Evolutionary conservation across 2,888 invertebrate genomes (phyloP).

Genomic region (Dicycla oo): DNA sequence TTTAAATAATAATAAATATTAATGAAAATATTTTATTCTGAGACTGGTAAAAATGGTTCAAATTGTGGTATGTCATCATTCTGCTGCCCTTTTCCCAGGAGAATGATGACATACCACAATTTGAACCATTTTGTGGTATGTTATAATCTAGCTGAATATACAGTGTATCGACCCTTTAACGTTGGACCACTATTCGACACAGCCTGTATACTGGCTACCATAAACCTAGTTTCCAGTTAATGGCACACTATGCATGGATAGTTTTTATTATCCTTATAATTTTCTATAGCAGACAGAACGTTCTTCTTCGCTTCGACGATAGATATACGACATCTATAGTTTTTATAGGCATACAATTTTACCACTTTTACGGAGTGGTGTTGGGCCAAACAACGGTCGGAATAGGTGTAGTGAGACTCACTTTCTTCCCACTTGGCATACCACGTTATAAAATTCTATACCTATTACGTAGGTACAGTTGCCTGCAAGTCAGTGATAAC

Average conservation of each 20-base stretch:
- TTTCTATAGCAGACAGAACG: neutral
- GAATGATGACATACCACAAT: too few species aligned
- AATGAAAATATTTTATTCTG: too few species aligned
- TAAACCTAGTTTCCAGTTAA: conserved; percentile 35
- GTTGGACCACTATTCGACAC: too few species aligned
- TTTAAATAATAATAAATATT: too few species aligned
- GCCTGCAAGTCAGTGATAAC: too few species aligned
- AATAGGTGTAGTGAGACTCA: neutral
- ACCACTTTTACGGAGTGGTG: neutral
- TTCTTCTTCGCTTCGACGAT: neutral
- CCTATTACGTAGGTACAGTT: neutral
- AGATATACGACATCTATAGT: neutral
- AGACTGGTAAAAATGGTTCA: too few species aligned
- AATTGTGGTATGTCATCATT: too few species aligned
- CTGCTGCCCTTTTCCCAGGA: too few species aligned
- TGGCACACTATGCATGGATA: neutral
- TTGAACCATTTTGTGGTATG: too few species aligned
- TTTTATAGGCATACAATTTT: neutral
- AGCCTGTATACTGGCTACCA: neutral
- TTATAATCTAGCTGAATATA: too few species aligned
- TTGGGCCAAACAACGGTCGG: neutral
- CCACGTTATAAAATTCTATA: neutral
- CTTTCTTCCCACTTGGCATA: too few species aligned
- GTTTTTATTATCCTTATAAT: conserved; percentile 17
- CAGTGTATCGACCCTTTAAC: too few species aligned